Conservation (phyloP, 2,888 invertebrate species). For the Theodoxus fluviatilis region DNA sequence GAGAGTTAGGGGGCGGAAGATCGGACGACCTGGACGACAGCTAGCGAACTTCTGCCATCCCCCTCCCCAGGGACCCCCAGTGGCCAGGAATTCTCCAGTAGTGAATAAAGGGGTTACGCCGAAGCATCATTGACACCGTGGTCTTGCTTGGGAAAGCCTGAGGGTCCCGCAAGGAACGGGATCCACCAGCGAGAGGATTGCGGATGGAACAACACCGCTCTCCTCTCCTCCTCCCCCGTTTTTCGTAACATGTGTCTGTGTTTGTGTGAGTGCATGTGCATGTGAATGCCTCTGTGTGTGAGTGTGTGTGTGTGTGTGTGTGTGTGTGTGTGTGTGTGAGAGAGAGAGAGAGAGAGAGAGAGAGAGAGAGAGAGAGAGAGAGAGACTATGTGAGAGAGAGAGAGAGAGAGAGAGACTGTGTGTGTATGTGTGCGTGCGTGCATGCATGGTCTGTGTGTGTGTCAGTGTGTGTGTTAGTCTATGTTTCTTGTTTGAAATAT, state of each 20-base stretch:
- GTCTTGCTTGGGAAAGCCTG: too few species aligned
- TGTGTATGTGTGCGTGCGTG: background rate
- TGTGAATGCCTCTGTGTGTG: background rate
- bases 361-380: background rate
- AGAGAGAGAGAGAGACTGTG: background rate
- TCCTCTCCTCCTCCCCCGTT: constrained; percentile 1
- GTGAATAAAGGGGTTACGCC: too few species aligned
- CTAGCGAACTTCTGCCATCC: too few species aligned
- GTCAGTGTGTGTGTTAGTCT: constrained; percentile 5
- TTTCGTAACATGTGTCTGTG: background rate
- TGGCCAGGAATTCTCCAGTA: too few species aligned
- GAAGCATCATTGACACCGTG: too few species aligned
- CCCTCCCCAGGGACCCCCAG: too few species aligned
- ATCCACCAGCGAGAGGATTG: too few species aligned
- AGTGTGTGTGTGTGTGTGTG: background rate
- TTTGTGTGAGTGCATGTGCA: background rate
- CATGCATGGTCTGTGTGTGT: background rate
- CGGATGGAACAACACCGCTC: too few species aligned
- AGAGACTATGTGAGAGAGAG: background rate
- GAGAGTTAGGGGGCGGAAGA: too few species aligned
- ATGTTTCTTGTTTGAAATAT: too few species aligned
- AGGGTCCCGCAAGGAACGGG: too few species aligned
- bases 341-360: background rate
- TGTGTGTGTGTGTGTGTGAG: background rate
- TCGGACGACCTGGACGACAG: background rate